phyloP scores from a whole-genome alignment of 2,797 vertebrate genomes.

The Megalops cyprinoides region DNA sequence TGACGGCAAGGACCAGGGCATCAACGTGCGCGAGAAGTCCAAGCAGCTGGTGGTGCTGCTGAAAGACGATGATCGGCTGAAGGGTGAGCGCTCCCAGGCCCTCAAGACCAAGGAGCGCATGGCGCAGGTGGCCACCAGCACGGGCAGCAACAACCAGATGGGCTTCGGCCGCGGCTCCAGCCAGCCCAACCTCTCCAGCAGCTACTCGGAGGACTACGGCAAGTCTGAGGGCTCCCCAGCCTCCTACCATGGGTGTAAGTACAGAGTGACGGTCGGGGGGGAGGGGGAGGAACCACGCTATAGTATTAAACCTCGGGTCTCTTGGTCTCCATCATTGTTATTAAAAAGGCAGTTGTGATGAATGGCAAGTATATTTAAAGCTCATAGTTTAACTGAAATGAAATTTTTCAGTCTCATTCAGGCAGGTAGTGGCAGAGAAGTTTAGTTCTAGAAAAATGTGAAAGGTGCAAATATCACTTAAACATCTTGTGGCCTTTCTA shows the following conservation, averaged over 20 bases:
- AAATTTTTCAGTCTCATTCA: no score
- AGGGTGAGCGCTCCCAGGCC: conserved; percentile 93
- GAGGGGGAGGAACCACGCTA: no score
- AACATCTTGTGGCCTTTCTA: no score
- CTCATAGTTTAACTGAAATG: no score
- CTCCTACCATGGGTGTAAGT: conserved; percentile 99
- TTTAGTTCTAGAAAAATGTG: no score
- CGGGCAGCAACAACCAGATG: conserved; percentile 84
- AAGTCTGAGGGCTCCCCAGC: conserved; percentile 96
- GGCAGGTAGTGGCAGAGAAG: no score
- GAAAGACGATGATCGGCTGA: conserved; percentile 94
- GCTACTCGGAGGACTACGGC: conserved; percentile 96
- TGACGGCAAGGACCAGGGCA: conserved; percentile 97
- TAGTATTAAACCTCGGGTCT: no score
- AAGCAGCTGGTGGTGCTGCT: conserved; percentile 93
- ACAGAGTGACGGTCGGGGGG: conserved; percentile 24
- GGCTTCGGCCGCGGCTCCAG: conserved; percentile 94
- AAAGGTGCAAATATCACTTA: no score
- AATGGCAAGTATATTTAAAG: no score
- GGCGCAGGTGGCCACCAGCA: conserved; percentile 93
- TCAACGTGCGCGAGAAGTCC: conserved; percentile 97
- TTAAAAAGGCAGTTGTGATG: no score
- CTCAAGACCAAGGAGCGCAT: conserved; percentile 99
- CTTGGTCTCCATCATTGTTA: no score
- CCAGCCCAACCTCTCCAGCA: conserved; percentile 97